Base-by-base conservation (phyloP, 1,140 invertebrate genomes). In the Atopsyche davidsoni region DNA sequence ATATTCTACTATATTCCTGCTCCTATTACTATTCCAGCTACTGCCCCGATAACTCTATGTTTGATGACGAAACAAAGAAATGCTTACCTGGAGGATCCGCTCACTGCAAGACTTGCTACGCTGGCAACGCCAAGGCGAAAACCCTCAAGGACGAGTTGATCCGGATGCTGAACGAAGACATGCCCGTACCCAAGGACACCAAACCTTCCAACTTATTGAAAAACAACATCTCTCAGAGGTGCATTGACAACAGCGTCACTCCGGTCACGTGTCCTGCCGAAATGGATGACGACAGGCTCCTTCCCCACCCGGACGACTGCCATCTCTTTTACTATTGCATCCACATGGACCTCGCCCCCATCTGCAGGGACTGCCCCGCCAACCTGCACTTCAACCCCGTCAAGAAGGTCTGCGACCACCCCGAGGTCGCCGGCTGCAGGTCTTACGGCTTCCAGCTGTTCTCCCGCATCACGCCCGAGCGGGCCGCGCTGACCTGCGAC, bases 331-430 rank as follows among this genome's bases (percentile, higher is more conserved):
- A 63, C 21, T 59, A 60, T 41, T 63, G 63, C 41, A 40, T 60
- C 2, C 32, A 32, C 24, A 25, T 31, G 10, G 25, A 46, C 1
- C 44, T 46, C 10, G 21, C 44, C 6, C 59, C 61, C 23, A 53
- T 63, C 9, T 63, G 62, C 46, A 59, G 59, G 17, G 57, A 62
- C 22, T 69, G 67, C 39, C 65, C 66, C 13, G 53, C 58, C 4
- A 52, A 54, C 13, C 55, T 69, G 13, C 63, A 67, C 42, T 70
- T 64, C 51, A 68, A 67, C 46, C 56, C 63, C 3, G 42, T 13
- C 2, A 54, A 59, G 11, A 61, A 62, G 34, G 58, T 66, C 3
- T 75, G 72, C 51, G 67, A 70, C 50, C 64, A 58, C 18, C 57
- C 62, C 2, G 36, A 57, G 32, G 24, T 35, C 9, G 60, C 59